Conservation (phyloP, 35 echinoderm and acorn worm genomes). For the Heliocidaris erythrogramma region DNA sequence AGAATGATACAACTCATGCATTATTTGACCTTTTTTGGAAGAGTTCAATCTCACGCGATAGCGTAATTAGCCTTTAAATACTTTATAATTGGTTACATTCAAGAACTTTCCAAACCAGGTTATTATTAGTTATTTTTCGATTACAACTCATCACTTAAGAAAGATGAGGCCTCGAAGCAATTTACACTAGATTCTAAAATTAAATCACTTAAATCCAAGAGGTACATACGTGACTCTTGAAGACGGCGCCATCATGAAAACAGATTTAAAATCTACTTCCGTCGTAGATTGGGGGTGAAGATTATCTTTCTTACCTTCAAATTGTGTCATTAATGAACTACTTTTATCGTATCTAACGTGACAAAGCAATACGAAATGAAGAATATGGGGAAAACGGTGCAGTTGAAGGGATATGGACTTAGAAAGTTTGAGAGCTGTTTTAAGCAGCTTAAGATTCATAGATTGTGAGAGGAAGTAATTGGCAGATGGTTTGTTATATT, state of each 20-base stretch:
- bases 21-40: neutral
- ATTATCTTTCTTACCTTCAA: neutral
- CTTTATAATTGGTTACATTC: neutral
- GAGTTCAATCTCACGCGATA: neutral
- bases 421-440: neutral
- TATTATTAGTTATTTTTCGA: neutral
- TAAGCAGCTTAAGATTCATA: neutral
- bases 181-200: neutral
- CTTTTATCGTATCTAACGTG: neutral
- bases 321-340: neutral
- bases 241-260: neutral
- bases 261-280: neutral
- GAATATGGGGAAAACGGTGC: neutral
- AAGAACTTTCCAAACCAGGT: neutral
- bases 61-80: neutral
- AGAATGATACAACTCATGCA: too few relatives aligned
- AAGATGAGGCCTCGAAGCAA: neutral
- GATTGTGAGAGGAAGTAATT: neutral
- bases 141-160: neutral
- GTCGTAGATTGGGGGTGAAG: neutral
- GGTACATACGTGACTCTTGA: neutral
- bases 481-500: neutral
- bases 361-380: neutral
- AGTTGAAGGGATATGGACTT: neutral
- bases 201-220: neutral